These are phyloP conservation scores for Poeciliopsis prolifica DNA, from an alignment of 2,113 vertebrate genomes.

Conservation along the genomic window DNA sequence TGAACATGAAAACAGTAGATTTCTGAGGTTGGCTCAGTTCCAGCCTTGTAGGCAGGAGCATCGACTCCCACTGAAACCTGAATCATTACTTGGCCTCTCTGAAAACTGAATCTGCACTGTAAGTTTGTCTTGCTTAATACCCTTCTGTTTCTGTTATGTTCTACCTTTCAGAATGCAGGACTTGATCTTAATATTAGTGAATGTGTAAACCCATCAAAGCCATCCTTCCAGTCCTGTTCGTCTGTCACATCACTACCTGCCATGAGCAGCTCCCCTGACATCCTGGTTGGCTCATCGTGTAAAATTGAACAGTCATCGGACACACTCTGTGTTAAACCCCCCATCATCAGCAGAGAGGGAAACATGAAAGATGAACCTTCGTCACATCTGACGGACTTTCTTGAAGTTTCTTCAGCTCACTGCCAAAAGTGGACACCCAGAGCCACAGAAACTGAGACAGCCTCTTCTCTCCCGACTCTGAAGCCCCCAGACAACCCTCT, in stretches of 20 bases:
- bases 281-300: constrained; percentile 36
- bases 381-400: not conserved
- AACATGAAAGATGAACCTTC: not conserved
- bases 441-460: constrained; percentile 12
- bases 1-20: too few relatives aligned
- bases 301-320: constrained; percentile 16
- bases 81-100: not conserved
- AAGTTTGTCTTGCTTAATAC: too few relatives aligned
- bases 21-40: not conserved
- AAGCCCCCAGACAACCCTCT: constrained; percentile 65
- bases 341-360: constrained; percentile 24
- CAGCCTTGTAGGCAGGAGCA: not conserved
- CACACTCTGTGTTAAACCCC: constrained; percentile 40
- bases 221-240: constrained; percentile 6
- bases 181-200: constrained; percentile 9
- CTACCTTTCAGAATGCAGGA: constrained; percentile 43
- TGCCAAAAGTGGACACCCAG: constrained; percentile 32
- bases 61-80: not conserved
- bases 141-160: not conserved
- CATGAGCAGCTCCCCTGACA: not conserved
- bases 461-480: constrained; percentile 19
- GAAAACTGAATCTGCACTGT: not conserved
- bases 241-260: not conserved
- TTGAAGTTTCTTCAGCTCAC: constrained; percentile 2
- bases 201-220: constrained; percentile 8